Percentiles rank a stretch among this genome's conserved stretches.
phyloP scores from a whole-genome alignment of 2,797 vertebrate species.

The Anolis apletophallus region DNA sequence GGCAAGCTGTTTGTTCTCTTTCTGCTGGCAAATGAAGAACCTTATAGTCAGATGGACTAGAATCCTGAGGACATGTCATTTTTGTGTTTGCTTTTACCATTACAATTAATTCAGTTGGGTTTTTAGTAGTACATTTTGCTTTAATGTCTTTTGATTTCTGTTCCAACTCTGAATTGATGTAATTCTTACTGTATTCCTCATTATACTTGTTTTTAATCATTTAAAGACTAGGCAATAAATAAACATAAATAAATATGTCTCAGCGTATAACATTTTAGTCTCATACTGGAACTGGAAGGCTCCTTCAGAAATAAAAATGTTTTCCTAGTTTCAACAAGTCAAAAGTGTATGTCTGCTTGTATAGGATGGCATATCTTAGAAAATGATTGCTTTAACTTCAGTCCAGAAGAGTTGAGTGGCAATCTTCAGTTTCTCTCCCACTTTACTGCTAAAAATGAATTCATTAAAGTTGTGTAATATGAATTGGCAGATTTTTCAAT shows the following conservation, averaged over 20 bases:
- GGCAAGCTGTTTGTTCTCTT: too few relatives aligned
- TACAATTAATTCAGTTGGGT: too few relatives aligned
- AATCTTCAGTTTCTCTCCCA: not conserved
- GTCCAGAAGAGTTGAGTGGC: not conserved
- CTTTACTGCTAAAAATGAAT: not conserved
- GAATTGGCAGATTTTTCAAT: not conserved
- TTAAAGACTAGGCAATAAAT: too few relatives aligned
- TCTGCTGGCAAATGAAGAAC: too few relatives aligned
- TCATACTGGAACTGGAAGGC: slow-evolving; percentile 30
- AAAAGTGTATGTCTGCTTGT: slow-evolving; percentile 18
- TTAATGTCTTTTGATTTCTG: too few relatives aligned
- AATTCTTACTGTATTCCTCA: too few relatives aligned
- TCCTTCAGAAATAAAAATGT: slow-evolving; percentile 57
- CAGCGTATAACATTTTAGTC: not conserved
- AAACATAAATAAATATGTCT: not conserved
- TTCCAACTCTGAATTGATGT: too few relatives aligned
- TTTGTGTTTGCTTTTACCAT: too few relatives aligned
- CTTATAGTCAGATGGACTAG: too few relatives aligned
- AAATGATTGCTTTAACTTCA: not conserved
- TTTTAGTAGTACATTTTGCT: too few relatives aligned
- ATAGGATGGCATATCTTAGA: not conserved
- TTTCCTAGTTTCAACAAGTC: slow-evolving; percentile 44
- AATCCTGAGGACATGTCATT: too few relatives aligned
- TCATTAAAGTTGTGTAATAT: not conserved
- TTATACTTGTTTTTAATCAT: too few relatives aligned